Conservation (phyloP, 2,797 vertebrate genomes). For the Octomys mimax region DNA sequence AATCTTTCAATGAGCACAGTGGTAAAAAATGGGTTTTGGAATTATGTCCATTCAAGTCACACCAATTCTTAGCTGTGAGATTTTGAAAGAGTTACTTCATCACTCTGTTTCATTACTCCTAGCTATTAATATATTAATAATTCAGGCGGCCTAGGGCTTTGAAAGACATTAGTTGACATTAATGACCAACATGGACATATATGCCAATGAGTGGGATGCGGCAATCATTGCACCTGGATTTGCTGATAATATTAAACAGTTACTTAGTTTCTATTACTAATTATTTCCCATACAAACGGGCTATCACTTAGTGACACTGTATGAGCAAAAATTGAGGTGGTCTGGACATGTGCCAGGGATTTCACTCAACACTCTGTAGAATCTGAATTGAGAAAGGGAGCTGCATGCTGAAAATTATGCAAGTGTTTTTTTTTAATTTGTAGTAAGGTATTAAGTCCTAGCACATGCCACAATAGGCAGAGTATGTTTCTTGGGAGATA, state of each 20-base stretch:
- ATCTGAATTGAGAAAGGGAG: neutral
- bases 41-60: neutral
- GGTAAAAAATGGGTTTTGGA: neutral
- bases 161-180: neutral
- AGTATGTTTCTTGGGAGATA: conserved; percentile 40
- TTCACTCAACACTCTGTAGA: conserved; percentile 25
- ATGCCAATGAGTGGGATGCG: neutral
- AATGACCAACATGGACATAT: neutral
- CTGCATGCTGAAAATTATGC: neutral
- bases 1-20: neutral
- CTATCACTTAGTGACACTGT: conserved; percentile 27
- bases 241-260: conserved; percentile 49
- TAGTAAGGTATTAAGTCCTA: conserved; percentile 53
- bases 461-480: conserved; percentile 12
- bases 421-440: conserved; percentile 40
- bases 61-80: neutral
- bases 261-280: neutral
- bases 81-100: neutral
- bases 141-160: neutral
- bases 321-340: conserved; percentile 19
- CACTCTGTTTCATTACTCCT: neutral
- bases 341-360: neutral
- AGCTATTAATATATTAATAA: neutral
- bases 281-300: neutral
- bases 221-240: neutral